Evolutionary conservation across 2,888 invertebrate genomes (phyloP), one percentile per base, ranked within the genome.

Genomic region (Thymelicus acteon): DNA sequence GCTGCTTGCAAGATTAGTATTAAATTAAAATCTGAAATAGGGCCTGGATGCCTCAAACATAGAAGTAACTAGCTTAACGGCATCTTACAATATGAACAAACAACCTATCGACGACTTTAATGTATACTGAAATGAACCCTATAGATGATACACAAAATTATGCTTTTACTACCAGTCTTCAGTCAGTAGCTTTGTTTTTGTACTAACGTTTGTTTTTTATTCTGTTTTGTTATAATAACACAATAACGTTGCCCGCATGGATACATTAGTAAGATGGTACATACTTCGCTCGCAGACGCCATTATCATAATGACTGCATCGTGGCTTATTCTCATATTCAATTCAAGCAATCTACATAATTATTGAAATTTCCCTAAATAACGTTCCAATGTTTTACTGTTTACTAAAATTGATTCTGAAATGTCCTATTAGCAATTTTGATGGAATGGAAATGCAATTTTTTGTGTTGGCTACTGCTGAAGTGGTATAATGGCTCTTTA

Each of bases 301-400:
- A 62, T 69, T 69, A 69, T 48, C 62, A 69, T 69, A 69, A 69
- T 57, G 54, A 69, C 68, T 69, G 62, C 62, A 69, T 62, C 62
- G 54, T 7, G 12, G 68, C 68, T 44, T 62, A 62, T 62, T 68
- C 68, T 68, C 68, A 57, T 69, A 69, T 69, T 69, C 62, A 69
- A 69, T 62, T 62, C 62, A 19, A 39, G 68, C 62, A 69, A 69
- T 69, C 37, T 69, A 57, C 68, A 69, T 69, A 69, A 69, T 69
- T 69, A 69, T 69, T 69, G 68, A 62, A 69, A 69, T 69, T 62
- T 62, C 47, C 37, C 62, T 62, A 62, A 69, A 69, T 47, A 69
- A 24, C 44, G 49, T 40, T 62, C 39, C 48, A 58, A 48, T 37
- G 57, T n/a, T 19, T 19, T 60, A 47, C 12, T 67, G 67, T 67